A percentile compares a stretch with the other conserved stretches of the same genome.
phyloP scores from a whole-genome alignment of 2,888 invertebrate species.

The Pseudoips prasinana region DNA sequence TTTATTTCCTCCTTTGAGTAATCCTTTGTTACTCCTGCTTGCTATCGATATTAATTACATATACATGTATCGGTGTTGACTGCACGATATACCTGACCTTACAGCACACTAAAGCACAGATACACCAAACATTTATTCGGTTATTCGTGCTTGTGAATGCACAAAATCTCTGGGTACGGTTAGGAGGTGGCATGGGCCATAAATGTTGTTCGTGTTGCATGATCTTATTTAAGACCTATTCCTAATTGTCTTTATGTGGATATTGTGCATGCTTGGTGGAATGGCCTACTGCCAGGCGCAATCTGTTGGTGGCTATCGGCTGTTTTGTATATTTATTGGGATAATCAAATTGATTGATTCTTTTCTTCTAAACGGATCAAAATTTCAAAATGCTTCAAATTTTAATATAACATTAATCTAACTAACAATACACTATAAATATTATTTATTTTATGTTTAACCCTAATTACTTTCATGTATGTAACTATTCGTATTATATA shows the following conservation, averaged over 20 bases:
- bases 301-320: conserved; percentile 66
- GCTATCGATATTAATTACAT: conserved; percentile 59
- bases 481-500: conserved; percentile 11
- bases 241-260: conserved; percentile 66
- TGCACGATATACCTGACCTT: conserved; percentile 77
- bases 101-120: conserved; percentile 74
- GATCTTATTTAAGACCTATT: conserved; percentile 67
- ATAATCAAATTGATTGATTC: conserved; percentile 32
- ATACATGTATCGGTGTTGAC: conserved; percentile 65
- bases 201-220: conserved; percentile 80
- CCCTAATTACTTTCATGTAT: conserved; percentile 8
- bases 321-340: conserved; percentile 64
- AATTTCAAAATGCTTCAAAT: conserved; percentile 7
- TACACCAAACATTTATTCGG: conserved; percentile 65
- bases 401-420: too few relatives aligned
- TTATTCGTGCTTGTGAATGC: conserved; percentile 76
- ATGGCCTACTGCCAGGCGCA: conserved; percentile 72
- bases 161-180: conserved; percentile 64
- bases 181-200: conserved; percentile 76
- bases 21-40: conserved; percentile 72
- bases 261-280: conserved; percentile 77
- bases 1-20: conserved; percentile 61
- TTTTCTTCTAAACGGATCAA: conserved; percentile 21
- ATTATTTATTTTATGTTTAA: conserved; percentile 20
- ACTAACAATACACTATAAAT: too few relatives aligned